These are phyloP conservation scores for Sebastolobus alascanus DNA, from an alignment of 2,797 vertebrate species.

Conservation along the genomic window DNA sequence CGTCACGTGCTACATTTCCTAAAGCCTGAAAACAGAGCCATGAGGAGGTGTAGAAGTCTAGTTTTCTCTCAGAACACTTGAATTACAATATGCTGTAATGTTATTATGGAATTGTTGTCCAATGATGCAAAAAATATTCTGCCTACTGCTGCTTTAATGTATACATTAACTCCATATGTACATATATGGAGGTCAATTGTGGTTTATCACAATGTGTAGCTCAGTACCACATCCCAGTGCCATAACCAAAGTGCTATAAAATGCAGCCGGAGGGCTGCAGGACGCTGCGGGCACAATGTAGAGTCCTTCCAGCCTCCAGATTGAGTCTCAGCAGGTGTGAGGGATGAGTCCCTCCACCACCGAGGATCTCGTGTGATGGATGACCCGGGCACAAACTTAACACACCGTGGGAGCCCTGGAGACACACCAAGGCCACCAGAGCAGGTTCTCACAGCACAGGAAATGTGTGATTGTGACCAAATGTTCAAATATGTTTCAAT, in stretches of 20 bases:
- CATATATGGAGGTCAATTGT: constrained; percentile 3
- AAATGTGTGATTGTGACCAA: constrained; percentile 59
- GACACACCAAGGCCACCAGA: constrained; percentile 73
- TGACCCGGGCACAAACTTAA: constrained; percentile 71
- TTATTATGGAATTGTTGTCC: too few relatives aligned
- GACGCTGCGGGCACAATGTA: constrained; percentile 68
- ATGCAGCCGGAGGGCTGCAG: constrained; percentile 54
- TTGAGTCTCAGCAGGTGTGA: constrained; percentile 83
- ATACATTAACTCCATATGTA: neutral
- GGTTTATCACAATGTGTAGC: constrained; percentile 21
- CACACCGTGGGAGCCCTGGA: constrained; percentile 73
- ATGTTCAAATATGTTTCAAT: constrained; percentile 58
- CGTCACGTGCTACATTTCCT: too few relatives aligned
- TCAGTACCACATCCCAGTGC: neutral
- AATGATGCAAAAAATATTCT: too few relatives aligned
- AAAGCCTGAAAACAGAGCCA: too few relatives aligned
- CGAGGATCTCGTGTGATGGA: constrained; percentile 71
- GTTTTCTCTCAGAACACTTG: too few relatives aligned
- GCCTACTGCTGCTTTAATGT: too few relatives aligned
- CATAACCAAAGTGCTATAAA: constrained; percentile 38
- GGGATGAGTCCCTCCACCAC: constrained; percentile 71
- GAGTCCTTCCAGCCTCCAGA: constrained; percentile 80
- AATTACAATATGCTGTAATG: too few relatives aligned
- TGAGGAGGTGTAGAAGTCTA: too few relatives aligned
- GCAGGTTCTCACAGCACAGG: constrained; percentile 42